Evolutionary conservation across 2,113 vertebrate genomes (phyloP).

Genomic region (Camelus dromedarius): DNA sequence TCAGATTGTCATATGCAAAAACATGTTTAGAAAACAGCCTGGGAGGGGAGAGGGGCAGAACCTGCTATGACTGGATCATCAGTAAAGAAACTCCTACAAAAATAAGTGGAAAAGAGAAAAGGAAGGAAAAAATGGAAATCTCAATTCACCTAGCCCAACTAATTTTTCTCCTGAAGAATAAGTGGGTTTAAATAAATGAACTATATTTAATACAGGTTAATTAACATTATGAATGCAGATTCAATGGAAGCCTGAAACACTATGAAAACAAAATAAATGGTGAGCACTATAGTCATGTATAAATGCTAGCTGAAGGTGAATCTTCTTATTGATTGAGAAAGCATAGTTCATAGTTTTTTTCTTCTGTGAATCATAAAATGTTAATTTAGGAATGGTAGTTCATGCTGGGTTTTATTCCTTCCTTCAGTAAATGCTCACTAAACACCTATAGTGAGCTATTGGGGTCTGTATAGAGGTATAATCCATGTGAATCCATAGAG

Average conservation of each 20-base stretch:
- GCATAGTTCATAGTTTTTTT: not conserved
- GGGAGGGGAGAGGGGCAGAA: not conserved
- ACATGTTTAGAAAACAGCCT: not conserved
- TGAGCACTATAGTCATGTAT: not conserved
- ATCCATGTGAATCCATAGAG: not conserved
- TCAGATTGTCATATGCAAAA: not conserved
- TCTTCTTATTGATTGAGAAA: not conserved
- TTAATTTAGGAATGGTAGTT: constrained; percentile 8
- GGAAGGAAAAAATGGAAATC: not conserved
- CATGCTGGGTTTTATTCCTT: not conserved
- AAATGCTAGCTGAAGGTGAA: not conserved
- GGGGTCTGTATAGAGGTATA: not conserved
- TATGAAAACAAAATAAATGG: not conserved
- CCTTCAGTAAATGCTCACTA: constrained; percentile 7
- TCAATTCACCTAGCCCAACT: not conserved
- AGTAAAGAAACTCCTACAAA: not conserved
- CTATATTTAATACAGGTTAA: not conserved
- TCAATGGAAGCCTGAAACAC: not conserved
- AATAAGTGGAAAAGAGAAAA: not conserved
- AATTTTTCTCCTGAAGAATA: constrained; percentile 3
- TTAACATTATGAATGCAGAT: not conserved
- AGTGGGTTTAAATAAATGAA: not conserved
- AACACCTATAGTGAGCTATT: not conserved
- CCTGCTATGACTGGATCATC: not conserved
- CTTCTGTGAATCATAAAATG: constrained; percentile 25